A percentile compares a stretch with the other conserved stretches of the same genome.
Conservation (phyloP, 2,888 invertebrate species). For the Tubulanus polymorphus region DNA sequence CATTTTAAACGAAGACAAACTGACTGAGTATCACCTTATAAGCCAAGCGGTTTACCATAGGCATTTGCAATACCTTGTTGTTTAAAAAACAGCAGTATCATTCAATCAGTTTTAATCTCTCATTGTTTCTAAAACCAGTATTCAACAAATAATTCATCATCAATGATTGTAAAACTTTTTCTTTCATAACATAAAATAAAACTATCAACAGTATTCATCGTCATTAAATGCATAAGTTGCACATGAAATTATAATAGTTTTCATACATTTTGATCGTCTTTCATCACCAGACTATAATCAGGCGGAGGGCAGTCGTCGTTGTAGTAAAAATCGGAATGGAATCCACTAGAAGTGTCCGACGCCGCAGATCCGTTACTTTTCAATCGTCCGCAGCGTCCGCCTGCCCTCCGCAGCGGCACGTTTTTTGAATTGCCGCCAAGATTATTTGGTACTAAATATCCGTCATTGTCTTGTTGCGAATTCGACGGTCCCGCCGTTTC, state of each 20-base stretch:
- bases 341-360: slow-evolving; percentile 25
- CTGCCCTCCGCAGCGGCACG: slow-evolving; percentile 2
- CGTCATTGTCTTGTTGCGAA: slow-evolving; percentile 16
- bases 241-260: too few relatives aligned
- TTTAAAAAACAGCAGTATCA: too few relatives aligned
- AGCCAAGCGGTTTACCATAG: too few relatives aligned
- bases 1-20: too few relatives aligned
- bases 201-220: too few relatives aligned
- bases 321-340: slow-evolving; percentile 29
- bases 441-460: slow-evolving; percentile 31
- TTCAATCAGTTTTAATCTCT: too few relatives aligned
- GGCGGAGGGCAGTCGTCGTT: slow-evolving; percentile 35
- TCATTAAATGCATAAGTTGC: not conserved
- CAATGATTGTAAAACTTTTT: too few relatives aligned
- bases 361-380: slow-evolving; percentile 21
- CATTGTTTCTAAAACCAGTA: too few relatives aligned
- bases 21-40: too few relatives aligned
- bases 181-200: not conserved
- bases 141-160: too few relatives aligned
- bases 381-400: not conserved
- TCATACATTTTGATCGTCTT: slow-evolving; percentile 17
- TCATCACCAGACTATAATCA: slow-evolving; percentile 32
- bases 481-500: slow-evolving; percentile 1
- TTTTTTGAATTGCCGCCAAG: not conserved
- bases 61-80: too few relatives aligned